Base-by-base conservation (phyloP, 2,113 vertebrate species). In the Syngnathus floridae region DNA sequence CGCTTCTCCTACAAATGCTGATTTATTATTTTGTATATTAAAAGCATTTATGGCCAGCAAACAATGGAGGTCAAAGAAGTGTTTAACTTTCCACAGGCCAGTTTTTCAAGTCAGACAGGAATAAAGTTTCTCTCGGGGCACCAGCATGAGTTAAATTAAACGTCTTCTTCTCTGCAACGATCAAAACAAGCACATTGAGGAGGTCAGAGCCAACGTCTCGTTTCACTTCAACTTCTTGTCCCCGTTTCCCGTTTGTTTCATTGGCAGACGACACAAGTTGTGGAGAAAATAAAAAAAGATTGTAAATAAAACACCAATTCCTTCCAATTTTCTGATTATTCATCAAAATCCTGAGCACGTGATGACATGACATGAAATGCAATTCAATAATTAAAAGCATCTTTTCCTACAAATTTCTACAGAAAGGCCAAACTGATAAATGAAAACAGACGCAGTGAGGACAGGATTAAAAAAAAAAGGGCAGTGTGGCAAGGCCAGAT, bases 191-290 rank as follows among this genome's bases (percentile, higher is more conserved):
- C 19, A 14, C 5, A 11, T 21, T 51, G 48, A n/a, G n/a, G n/a
- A n/a, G n/a, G n/a, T n/a, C n/a, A n/a, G n/a, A n/a, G n/a, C n/a
- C n/a, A 59, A 26, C 4, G 54, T 56, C 36, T 45, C 36, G 71
- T 81, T 81, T 59, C 83, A 76, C 67, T 82, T 84, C 78, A 77
- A 37, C 10, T 75, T 80, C 13, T 75, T 66, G 64, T 16, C 8
- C 56, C 41, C 70, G 76, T 81, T 83, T 87, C 85, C 74, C 64
- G 57, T 75, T 75, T 31, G 7, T 62, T 17, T 48, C 22, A 45
- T 8, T 66, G 36, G 46, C 31, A 73, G 41, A 19, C 45, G 16
- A 59, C 26, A 31, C 26, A 31, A 31, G 26, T 31, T 31, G 26
- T 31, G 26, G 3, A 1, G 1, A 13, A 55, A 31, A 55, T n/a